A percentile compares a stretch with the other conserved stretches of the same genome.
Evolutionary conservation across 2,113 vertebrate genomes (phyloP).

Genomic region (Fregata magnificens): DNA sequence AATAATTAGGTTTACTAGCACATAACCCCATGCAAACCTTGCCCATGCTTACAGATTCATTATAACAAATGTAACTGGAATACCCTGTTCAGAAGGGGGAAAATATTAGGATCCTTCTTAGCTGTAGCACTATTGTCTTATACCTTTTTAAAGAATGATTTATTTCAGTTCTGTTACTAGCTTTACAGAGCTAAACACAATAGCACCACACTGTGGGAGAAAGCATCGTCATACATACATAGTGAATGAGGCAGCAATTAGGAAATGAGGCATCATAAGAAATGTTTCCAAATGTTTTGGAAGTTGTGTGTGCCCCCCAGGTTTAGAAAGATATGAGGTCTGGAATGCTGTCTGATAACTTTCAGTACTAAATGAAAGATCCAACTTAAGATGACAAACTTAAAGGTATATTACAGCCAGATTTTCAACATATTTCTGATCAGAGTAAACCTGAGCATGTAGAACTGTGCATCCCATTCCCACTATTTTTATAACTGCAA

Average conservation of each 20-base stretch:
- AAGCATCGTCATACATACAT: background rate
- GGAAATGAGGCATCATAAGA: background rate
- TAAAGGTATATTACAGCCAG: background rate
- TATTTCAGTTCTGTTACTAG: background rate
- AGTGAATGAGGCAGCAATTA: background rate
- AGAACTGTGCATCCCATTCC: background rate
- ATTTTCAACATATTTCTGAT: background rate
- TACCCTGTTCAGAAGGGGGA: background rate
- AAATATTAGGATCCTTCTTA: background rate
- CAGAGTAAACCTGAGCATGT: background rate
- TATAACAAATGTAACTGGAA: background rate
- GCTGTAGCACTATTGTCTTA: background rate
- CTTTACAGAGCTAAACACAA: slow-evolving; percentile 35
- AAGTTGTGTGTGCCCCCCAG: background rate
- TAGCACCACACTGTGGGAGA: slow-evolving; percentile 49
- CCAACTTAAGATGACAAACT: background rate
- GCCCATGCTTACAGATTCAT: background rate
- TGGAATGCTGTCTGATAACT: background rate
- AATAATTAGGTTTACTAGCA: background rate
- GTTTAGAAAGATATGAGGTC: background rate
- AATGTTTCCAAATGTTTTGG: background rate
- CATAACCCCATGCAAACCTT: background rate
- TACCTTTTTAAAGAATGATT: background rate
- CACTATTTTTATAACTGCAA: background rate
- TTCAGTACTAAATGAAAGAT: background rate